Conservation (phyloP, 2,888 invertebrate species). For the Lithophane ornitopus region DNA sequence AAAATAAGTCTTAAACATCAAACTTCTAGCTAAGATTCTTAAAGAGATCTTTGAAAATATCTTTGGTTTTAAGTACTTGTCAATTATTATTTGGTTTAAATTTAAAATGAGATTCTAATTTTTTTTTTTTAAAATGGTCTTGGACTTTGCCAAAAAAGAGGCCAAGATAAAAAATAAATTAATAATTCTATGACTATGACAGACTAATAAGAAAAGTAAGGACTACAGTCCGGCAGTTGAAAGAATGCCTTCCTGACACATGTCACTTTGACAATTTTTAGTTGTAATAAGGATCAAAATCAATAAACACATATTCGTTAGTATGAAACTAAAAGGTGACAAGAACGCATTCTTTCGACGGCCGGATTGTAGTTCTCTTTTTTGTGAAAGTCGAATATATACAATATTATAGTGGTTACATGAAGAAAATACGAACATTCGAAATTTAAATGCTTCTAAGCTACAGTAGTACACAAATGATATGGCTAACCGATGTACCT, state of each 20-base stretch:
- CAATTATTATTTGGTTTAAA: conserved; percentile 6
- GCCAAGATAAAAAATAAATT: neutral
- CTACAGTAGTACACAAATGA: no score
- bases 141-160: neutral
- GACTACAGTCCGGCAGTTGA: no score
- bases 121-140: no score
- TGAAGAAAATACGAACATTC: neutral
- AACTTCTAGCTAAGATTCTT: neutral
- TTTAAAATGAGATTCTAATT: conserved; percentile 27
- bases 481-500: no score
- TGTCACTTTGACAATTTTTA: no score
- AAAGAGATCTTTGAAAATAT: conserved; percentile 21
- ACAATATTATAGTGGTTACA: neutral
- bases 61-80: conserved; percentile 10
- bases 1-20: neutral
- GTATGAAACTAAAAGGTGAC: no score
- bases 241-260: no score
- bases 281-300: no score
- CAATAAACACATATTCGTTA: no score
- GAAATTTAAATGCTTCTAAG: neutral
- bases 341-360: no score
- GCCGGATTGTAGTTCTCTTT: no score
- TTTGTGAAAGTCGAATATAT: neutral
- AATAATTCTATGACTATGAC: neutral
- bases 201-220: neutral